phyloP scores from a whole-genome alignment of 2,797 vertebrate genomes.

The Brachyalestes nurse region DNA sequence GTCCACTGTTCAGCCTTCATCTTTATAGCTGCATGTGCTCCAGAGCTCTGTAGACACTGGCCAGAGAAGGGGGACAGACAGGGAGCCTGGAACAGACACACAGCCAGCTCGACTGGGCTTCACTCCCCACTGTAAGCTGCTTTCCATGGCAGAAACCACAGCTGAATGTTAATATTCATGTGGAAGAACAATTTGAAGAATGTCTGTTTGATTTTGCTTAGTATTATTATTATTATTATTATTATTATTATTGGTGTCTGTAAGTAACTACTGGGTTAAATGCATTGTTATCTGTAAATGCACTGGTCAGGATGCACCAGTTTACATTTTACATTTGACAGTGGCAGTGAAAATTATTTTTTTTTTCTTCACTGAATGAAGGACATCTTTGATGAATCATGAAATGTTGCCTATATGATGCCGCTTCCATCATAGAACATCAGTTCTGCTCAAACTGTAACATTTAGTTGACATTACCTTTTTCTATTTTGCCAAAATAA shows the following conservation, averaged over 20 bases:
- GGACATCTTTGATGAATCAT: background rate
- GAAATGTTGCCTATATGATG: conserved; percentile 7
- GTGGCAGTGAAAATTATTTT: conserved; percentile 6
- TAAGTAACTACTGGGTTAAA: conserved; percentile 9
- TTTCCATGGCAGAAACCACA: conserved; percentile 14
- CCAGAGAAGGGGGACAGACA: conserved; percentile 3
- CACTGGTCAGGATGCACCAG: conserved; percentile 21
- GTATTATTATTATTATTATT: conserved; percentile 26
- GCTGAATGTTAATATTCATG: conserved; percentile 31
- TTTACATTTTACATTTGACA: conserved; percentile 17
- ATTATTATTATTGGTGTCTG: conserved; percentile 17
- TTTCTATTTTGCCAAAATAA: conserved; percentile 38
- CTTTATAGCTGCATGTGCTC: conserved; percentile 10
- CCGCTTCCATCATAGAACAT: background rate
- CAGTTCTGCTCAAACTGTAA: conserved; percentile 15
- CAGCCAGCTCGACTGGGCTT: conserved; percentile 10
- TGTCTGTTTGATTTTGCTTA: conserved; percentile 41
- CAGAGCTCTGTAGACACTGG: conserved; percentile 15
- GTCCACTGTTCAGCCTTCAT: background rate
- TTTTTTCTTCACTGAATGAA: conserved; percentile 1
- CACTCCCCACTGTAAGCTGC: conserved; percentile 13
- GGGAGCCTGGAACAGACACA: conserved; percentile 14
- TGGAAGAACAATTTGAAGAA: conserved; percentile 46
- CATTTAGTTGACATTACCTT: conserved; percentile 8
- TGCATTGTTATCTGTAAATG: conserved; percentile 28